Base-by-base conservation (phyloP, 2,888 invertebrate genomes). In the Callyntrura guangdongensis region DNA sequence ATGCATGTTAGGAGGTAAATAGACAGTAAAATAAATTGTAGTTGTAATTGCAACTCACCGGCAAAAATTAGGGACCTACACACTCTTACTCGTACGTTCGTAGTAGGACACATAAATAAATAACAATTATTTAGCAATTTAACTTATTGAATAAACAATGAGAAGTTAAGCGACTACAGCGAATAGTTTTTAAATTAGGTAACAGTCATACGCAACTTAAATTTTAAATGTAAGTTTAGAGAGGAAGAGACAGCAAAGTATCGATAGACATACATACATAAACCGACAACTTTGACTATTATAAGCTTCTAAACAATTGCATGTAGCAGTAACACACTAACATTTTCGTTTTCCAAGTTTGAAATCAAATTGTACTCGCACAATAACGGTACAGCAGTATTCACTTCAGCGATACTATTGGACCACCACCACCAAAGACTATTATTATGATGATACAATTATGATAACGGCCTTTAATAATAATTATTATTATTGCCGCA, bases 361-460 rank as follows among this genome's bases (percentile, higher is more conserved):
- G 25, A 17, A 14, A 45, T 67, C 14, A 45, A 17, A 69, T 0
- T 67, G 67, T 8, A 36, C 8, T 11, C 64, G 27, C 53, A 14
- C 2, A 2, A 11, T 6, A 36, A 36, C 36, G 36, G 36, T 36
- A 36, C 36, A 36, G 36, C 36, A 4, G 36, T 36, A 36, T 36
- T 36, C 3, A 36, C 2, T 36, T 36, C 3, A 36, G 36, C 36
- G 36, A 6, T 61, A 17, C 17, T 25, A 11, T 25, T 25, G 25
- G n/a, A 36, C 4, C 36, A 69, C 8, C 69, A 9, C 64, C 8
- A 36, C 3, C 45, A 6, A 36, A 4, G 49, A 1, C 20, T n/a
- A n/a, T n/a, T n/a, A n/a, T n/a, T n/a, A n/a, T n/a, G 45, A 74
- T 49, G 74, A 74, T 74, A 20, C n/a, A 22, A 74, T 49, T 22